Evolutionary conservation across 2,113 vertebrate genomes (phyloP), one percentile per base, ranked within the genome.

Genomic region (Coptodon bakossiorum): DNA sequence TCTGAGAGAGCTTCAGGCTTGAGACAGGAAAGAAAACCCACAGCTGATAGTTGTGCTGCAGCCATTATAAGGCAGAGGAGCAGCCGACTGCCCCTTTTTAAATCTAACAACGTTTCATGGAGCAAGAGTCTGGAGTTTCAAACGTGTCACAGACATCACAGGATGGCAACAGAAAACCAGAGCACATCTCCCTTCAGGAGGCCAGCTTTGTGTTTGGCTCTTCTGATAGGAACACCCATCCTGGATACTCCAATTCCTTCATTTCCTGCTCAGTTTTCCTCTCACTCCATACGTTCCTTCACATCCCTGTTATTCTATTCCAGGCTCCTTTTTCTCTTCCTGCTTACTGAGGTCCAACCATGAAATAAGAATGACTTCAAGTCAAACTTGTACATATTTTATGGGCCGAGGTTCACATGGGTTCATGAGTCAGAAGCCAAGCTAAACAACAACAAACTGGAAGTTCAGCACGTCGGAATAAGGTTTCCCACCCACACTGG

Each of bases 221-320:
- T 52, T 81, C 85, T 88, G 90, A 68, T n/a, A 86, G 88, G 52
- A 93, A 80, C 80, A 54, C 43, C 73, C 83, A 82, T 43, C 50
- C 71, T 61, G 52, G 19, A 59, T 87, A 29, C 88, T 88, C 83
- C 48, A 8, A 10, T 73, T 86, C 45, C 52, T 83, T 88, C 83
- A 38, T 73, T 63, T 29, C 56, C 82, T 82, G 22, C 81, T 63
- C 63, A 14, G 34, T 52, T 82, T 71, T 61, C 45, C 61, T 81
- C 45, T 61, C 57, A 24, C 56, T 84, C 9, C n/a, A 43, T 80
- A 80, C n/a, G 29, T 81, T 73, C 52, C 83, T 38, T 3, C 85
- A 68, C 36, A 63, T 36, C 27, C 31, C 24, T 76, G 43, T 2
- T 17, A 48, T 36, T 80, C 27, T 29, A 43, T 9, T 45, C 52